A percentile compares a stretch with the other conserved stretches of the same genome.
phyloP scores from a whole-genome alignment of 2,113 vertebrate genomes.

The Ciconia boyciana region DNA sequence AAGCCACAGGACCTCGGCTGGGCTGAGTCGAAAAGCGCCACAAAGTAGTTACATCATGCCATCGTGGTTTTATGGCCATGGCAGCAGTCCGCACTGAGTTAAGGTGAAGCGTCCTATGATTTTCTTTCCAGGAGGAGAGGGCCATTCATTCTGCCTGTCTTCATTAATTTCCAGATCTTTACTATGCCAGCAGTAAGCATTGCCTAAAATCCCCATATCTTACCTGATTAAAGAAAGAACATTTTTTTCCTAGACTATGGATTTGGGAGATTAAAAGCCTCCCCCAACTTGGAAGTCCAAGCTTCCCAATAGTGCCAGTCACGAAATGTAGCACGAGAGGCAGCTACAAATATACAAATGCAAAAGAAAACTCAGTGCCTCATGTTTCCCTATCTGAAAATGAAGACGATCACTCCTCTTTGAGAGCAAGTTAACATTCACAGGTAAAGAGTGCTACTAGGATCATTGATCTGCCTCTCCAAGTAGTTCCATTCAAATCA shows the following conservation, averaged over 20 bases:
- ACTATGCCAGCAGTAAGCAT: not conserved
- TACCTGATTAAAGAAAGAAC: not conserved
- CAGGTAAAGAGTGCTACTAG: not conserved
- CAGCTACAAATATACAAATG: not conserved
- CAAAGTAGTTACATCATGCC: not conserved
- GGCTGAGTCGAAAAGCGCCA: not conserved
- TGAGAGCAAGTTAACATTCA: not conserved
- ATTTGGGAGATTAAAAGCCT: not conserved
- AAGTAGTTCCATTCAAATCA: not conserved
- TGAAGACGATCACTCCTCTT: not conserved
- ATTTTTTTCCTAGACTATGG: not conserved
- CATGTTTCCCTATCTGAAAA: not conserved
- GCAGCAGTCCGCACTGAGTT: not conserved
- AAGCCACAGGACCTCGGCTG: not conserved
- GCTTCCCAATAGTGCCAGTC: not conserved
- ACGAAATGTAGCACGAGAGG: not conserved
- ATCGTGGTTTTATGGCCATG: rapidly evolving
- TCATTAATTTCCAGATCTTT: not conserved
- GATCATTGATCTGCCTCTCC: not conserved
- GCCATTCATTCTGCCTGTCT: not conserved
- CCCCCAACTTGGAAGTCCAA: not conserved
- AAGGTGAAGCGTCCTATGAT: not conserved
- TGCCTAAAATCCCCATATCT: not conserved
- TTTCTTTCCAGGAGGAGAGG: not conserved
- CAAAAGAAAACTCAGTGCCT: not conserved